Evolutionary conservation across 35 echinoderm and acorn worm species (phyloP).

Genomic region (Holothuria glaberrima): DNA sequence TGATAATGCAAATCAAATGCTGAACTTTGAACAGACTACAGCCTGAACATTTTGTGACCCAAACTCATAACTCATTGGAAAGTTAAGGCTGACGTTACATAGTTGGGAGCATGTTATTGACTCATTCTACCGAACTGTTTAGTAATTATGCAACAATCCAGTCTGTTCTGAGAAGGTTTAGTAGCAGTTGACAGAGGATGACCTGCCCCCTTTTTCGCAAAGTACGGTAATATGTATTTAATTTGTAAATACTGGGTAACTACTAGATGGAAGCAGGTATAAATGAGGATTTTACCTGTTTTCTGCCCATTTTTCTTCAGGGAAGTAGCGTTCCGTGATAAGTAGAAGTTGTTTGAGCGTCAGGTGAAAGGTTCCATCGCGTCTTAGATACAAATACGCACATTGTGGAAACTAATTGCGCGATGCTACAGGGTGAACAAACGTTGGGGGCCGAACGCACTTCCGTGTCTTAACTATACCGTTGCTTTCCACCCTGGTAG

Average conservation of each 20-base stretch:
- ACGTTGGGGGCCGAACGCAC: not conserved
- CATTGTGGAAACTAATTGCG: not conserved
- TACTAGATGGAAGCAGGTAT: not conserved
- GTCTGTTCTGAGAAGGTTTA: too few species aligned
- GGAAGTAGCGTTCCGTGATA: not conserved
- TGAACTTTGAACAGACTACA: not conserved
- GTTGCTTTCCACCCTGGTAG: too few species aligned
- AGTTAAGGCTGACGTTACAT: too few species aligned
- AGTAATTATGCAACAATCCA: not conserved
- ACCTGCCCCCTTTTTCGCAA: not conserved
- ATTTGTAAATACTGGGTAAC: not conserved
- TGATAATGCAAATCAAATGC: too few species aligned
- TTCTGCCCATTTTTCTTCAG: not conserved
- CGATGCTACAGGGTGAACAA: not conserved
- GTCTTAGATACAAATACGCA: not conserved
- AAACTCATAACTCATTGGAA: too few species aligned
- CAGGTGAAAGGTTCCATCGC: not conserved
- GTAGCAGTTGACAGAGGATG: too few species aligned
- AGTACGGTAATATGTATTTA: not conserved
- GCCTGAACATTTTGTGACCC: not conserved
- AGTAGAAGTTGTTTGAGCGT: not conserved
- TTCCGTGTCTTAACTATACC: not conserved
- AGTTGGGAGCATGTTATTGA: too few species aligned
- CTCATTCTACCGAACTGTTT: too few species aligned
- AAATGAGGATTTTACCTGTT: not conserved